Percentiles rank a stretch among this genome's conserved stretches.
Evolutionary conservation across 2,797 vertebrate species (phyloP).

Genomic region (Esox lucius): DNA sequence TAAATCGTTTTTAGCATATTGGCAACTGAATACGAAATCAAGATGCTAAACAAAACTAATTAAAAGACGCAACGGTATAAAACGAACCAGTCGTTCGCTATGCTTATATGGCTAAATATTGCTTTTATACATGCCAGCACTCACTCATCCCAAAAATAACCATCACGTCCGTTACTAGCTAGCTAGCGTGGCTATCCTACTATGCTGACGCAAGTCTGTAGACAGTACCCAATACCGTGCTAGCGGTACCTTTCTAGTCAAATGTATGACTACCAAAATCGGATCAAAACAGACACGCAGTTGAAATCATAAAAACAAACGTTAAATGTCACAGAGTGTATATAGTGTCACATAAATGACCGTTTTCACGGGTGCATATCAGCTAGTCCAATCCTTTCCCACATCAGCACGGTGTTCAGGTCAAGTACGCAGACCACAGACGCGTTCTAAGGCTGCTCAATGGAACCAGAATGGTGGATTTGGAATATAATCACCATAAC

Average conservation of each 20-base stretch:
- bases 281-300: background rate
- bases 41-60: background rate
- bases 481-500: background rate
- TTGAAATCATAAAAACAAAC: background rate
- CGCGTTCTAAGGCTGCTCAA: slow-evolving; percentile 55
- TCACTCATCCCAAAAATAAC: slow-evolving; percentile 54
- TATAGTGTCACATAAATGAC: background rate
- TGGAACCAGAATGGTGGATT: slow-evolving; percentile 52
- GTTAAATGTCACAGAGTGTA: background rate
- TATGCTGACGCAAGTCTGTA: slow-evolving; percentile 60
- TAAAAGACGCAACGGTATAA: background rate
- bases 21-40: background rate
- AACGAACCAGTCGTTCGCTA: slow-evolving; percentile 17
- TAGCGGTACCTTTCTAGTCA: slow-evolving; percentile 23
- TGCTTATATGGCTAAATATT: slow-evolving; percentile 10
- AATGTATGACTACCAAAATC: background rate
- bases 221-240: slow-evolving; percentile 17
- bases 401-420: no score
- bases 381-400: background rate
- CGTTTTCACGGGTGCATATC: slow-evolving; percentile 31
- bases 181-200: slow-evolving; percentile 50
- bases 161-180: slow-evolving; percentile 22
- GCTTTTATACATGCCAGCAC: slow-evolving; percentile 35
- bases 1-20: background rate
- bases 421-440: slow-evolving; percentile 4